Evolutionary conservation across 2,888 invertebrate genomes (phyloP), one percentile per base, ranked within the genome.

Genomic region (Lycia hirtaria): DNA sequence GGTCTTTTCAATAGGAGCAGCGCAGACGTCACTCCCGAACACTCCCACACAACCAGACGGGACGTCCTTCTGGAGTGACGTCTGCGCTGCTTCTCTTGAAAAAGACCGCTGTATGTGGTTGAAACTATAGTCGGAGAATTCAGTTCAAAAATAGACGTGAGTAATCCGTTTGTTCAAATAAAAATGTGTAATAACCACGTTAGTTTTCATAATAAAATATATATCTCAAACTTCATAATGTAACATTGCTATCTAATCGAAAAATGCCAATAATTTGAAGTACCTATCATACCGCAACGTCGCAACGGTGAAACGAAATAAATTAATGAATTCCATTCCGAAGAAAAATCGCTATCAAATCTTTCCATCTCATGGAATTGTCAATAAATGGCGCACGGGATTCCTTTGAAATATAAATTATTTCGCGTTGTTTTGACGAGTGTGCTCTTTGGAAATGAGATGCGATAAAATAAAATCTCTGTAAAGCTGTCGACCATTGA

Each of bases 361-460:
- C 76, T 81, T 81, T 78, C 76, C 74, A 76, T 78, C 72, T 84
- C 79, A 78, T 75, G 72, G 82, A 85, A 82, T 84, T 85, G 76
- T 81, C 85, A 80, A 83, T 83, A 79, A 80, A 81, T 76, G 73
- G 68, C 77, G 70, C 69, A 65, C 68, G 62, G 70, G 71, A 80
- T 78, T 78, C 70, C 67, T 75, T 75, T 77, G 70, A 70, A 71
- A 72, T 69, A 75, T 75, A 75, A 76, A 73, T 69, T 69, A 66
- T 78, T 73, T 67, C 50, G 65, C 62, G 64, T 71, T 68, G 70
- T 67, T 55, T 64, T 72, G 68, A 71, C 67, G 67, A 73, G 70
- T 64, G 71, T 71, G 71, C 67, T 62, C 59, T 71, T 72, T 73
- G 10, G 47, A 55, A 60, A 55, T 54, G 41, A 56, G 56, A 58